Base-by-base conservation (phyloP, 2,797 vertebrate species). In the Enteromius anoplus region DNA sequence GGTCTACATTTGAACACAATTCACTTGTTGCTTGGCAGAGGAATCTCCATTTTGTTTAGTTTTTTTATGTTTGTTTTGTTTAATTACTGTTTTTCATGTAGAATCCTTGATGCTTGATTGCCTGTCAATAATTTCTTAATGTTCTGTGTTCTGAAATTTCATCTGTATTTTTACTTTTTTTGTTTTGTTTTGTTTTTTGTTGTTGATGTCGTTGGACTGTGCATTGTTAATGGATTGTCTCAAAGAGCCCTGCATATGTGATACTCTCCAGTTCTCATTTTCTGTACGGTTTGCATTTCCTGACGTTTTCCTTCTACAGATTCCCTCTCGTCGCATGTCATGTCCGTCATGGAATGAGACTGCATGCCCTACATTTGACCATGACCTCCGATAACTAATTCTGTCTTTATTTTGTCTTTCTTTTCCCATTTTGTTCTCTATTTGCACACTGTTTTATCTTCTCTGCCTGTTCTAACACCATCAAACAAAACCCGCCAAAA, bases 381-480 rank as follows among this genome's bases (percentile, higher is more conserved):
- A 94, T 94, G 94, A 94, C 94, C 93, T 95, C 95, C 94, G 94
- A 95, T 93, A 95, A 99, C 98, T 99, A 99, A 99, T 96, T 95
- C 94, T 98, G 95, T 97, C 95, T 97, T 97, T 98, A 97, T 96
- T 97, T 97, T 96, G 96, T 95, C 90, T 88, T 88, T 90, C 90
- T 92, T 91, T 90, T 93, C 92, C 92, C 87, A 87, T 93, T 90
- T 96, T 95, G 92, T 92, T 96, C 93, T 93, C 93, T 93, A 93
- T 94, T 92, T 94, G 90, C 92, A 86, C 94, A 93, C 88, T 94
- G 94, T 95, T 92, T 91, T 95, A 93, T 94, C 94, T 82, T 84
- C 88, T 87, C 93, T 91, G 90, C 93, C 93, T 94, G 92, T 93
- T 93, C 93, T 95, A 93, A 95, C 94, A 93, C 93, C 90, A 92